Conservation (phyloP, 2,888 invertebrate species). For the Platycnemis pennipes region DNA sequence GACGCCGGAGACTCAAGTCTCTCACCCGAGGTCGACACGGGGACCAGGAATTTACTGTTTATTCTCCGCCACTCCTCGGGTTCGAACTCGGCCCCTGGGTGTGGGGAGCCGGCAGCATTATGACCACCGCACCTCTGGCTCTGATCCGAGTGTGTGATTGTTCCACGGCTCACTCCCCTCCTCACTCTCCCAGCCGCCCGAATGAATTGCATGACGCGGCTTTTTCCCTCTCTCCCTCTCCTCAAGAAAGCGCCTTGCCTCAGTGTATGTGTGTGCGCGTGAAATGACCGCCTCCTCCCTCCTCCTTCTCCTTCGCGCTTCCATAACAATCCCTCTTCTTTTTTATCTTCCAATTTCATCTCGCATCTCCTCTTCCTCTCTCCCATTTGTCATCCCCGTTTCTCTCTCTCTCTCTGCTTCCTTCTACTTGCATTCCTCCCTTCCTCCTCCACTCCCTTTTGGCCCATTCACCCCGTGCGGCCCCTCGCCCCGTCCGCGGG, state of each 20-base stretch:
- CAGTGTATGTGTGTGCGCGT: too few relatives aligned
- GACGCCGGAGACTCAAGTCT: too few relatives aligned
- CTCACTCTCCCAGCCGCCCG: conserved; percentile 68
- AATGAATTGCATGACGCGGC: conserved; percentile 71
- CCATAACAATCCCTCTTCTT: conserved; percentile 7
- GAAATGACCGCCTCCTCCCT: not conserved
- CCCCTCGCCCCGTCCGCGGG: not conserved
- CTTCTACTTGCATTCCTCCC: not conserved
- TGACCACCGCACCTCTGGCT: too few relatives aligned
- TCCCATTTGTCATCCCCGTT: not conserved
- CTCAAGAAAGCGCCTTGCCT: not conserved
- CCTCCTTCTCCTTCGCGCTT: not conserved
- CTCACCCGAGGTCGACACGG: too few relatives aligned
- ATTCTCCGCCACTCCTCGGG: too few relatives aligned
- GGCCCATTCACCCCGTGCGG: not conserved
- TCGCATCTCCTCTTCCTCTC: conserved; percentile 11
- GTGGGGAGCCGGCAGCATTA: too few relatives aligned
- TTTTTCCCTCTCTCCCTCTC: conserved; percentile 51
- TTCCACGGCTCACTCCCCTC: not conserved
- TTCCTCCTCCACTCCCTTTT: not conserved
- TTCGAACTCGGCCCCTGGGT: too few relatives aligned
- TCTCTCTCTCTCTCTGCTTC: not conserved
- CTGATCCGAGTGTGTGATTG: too few relatives aligned
- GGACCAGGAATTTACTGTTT: too few relatives aligned
- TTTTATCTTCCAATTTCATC: conserved; percentile 30